Conservation (phyloP, 2,113 vertebrate species). For the Athene cunicularia region DNA sequence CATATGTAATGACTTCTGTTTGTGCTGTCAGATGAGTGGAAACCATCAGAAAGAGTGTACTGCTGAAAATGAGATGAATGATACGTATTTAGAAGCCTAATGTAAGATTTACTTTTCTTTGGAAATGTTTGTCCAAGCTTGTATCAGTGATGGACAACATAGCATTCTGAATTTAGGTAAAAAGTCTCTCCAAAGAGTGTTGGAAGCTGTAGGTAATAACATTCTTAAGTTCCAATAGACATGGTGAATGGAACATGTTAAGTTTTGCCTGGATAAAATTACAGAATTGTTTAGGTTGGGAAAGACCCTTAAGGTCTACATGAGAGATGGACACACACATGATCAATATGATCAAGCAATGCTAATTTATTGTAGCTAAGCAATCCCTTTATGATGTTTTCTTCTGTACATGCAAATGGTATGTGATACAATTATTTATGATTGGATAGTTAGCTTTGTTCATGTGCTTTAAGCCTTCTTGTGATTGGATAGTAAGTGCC, state of each 20-base stretch:
- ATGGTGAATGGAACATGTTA: not conserved
- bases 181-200: not conserved
- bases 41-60: not conserved
- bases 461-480: too few species aligned
- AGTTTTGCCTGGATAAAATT: not conserved
- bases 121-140: not conserved
- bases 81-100: not conserved
- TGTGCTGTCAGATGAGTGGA: not conserved
- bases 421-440: too few species aligned
- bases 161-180: not conserved
- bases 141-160: not conserved
- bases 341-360: too few species aligned
- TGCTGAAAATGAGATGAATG: not conserved
- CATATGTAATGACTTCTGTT: not conserved
- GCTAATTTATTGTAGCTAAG: too few species aligned
- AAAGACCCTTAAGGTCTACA: not conserved
- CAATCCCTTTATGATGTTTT: too few species aligned
- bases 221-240: not conserved
- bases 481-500: too few species aligned
- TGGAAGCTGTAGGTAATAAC: not conserved
- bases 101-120: not conserved
- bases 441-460: too few species aligned
- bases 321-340: too few species aligned
- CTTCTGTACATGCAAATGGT: too few species aligned
- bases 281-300: not conserved